A percentile compares a stretch with the other conserved stretches of the same genome.
phyloP scores from a whole-genome alignment of 2,113 vertebrate genomes.

The Pandion haliaetus region DNA sequence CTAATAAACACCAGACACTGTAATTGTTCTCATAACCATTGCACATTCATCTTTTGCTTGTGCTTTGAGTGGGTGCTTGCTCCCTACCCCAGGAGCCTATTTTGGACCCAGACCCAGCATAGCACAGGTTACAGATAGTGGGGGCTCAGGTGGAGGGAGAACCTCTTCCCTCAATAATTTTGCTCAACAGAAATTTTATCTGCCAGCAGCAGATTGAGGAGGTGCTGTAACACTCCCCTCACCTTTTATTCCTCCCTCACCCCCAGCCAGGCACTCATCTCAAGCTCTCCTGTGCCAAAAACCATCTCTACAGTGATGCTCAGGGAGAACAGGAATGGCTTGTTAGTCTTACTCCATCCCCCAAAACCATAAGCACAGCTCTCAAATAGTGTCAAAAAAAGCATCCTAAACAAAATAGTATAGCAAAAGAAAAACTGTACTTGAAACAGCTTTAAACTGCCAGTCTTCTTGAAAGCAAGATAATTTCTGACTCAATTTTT shows the following conservation, averaged over 20 bases:
- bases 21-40: not conserved
- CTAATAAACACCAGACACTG: conserved; percentile 3
- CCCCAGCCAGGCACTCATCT: not conserved
- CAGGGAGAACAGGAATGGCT: not conserved
- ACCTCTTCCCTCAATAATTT: not conserved
- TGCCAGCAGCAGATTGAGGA: not conserved
- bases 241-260: not conserved
- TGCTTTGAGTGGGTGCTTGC: not conserved
- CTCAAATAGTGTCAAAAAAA: not conserved
- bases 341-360: not conserved
- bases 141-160: not conserved
- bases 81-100: not conserved
- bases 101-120: fast-evolving
- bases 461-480: not conserved
- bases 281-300: not conserved
- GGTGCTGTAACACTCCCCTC: not conserved
- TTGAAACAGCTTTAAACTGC: not conserved
- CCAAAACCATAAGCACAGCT: not conserved
- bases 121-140: not conserved
- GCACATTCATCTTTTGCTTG: not conserved
- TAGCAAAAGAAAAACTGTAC: not conserved
- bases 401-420: not conserved
- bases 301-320: not conserved
- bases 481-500: not conserved
- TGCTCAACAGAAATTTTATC: not conserved